Evolutionary conservation across 1,140 invertebrate genomes (phyloP), one percentile per base, ranked within the genome.

Genomic region (Tetraneura akinire): DNA sequence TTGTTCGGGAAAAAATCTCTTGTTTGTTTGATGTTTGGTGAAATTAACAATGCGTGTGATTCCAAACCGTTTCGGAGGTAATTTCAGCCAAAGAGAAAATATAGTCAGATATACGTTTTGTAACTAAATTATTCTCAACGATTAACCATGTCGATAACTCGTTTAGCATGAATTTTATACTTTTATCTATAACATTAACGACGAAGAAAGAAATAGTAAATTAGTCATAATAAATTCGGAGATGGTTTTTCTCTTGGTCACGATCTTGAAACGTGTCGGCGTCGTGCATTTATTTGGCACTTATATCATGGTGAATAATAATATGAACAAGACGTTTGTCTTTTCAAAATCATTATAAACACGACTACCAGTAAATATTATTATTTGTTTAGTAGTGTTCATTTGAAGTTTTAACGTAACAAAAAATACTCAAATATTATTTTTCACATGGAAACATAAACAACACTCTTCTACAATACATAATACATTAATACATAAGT

Each of bases 111-210:
- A n/a, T 37, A 8, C 6, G 37, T 68, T 68, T 68, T 47, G 66
- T 8, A 47, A 68, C 64, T 32, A 68, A 42, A 42, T 37, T 4
- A 37, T 37, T 68, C 64, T 68, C 66, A 47, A 68, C 66, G 26
- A 68, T 68, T 68, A 68, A 45, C 66, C 66, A 47, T 47, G 42
- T 68, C 64, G 64, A 45, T 45, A 23, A 10, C 64, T 68, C n/a
- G 21, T 18, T 45, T 11, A 37, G n/a, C 23, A 23, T 45, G 3
- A 11, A 37, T 68, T 66, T 42, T 37, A 37, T 4, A 37, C 8
- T 37, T 37, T 37, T 37, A 37, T 37, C 23, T 45, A 32, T 6
- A 37, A 45, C 45, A 68, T 68, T 68, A 68, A 68, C 13, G 42
- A 10, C 66, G 66, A 26, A 45, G 21, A 21, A 57, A 53, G 8